Evolutionary conservation across 2,113 vertebrate species (phyloP).

Genomic region (Sylvia atricapilla): DNA sequence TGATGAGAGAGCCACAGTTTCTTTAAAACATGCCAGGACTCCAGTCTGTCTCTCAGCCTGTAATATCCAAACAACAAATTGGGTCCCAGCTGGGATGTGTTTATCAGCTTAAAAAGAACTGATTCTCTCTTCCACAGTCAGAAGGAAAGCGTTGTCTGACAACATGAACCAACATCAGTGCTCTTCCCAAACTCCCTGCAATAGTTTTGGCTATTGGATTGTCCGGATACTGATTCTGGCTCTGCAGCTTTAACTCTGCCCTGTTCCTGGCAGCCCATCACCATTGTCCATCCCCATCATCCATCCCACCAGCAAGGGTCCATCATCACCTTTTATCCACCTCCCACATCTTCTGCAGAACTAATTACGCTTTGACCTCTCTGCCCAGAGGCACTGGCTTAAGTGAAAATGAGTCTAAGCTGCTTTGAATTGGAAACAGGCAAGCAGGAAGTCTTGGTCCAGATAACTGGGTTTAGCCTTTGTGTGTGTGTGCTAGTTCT

Average conservation of each 20-base stretch:
- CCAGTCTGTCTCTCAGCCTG: conserved; percentile 49
- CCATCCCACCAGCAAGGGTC: neutral
- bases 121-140: conserved; percentile 4
- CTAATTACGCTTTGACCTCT: neutral
- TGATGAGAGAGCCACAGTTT: conserved; percentile 11
- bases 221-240: neutral
- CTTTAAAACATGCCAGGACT: conserved; percentile 47
- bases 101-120: conserved; percentile 24
- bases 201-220: neutral
- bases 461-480: neutral
- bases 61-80: conserved; percentile 55
- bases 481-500: neutral
- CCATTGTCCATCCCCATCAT: neutral
- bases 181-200: neutral
- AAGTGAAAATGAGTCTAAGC: conserved; percentile 21
- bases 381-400: neutral
- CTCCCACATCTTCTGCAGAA: neutral
- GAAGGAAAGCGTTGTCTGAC: neutral
- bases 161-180: neutral
- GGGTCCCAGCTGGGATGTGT: conserved; percentile 48
- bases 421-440: neutral
- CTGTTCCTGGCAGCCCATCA: neutral
- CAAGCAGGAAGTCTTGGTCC: neutral
- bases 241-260: neutral
- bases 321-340: neutral